A percentile compares a stretch with the other conserved stretches of the same genome.
Conservation (phyloP, 2,797 vertebrate species). For the Chaetophractus vellerosus region DNA sequence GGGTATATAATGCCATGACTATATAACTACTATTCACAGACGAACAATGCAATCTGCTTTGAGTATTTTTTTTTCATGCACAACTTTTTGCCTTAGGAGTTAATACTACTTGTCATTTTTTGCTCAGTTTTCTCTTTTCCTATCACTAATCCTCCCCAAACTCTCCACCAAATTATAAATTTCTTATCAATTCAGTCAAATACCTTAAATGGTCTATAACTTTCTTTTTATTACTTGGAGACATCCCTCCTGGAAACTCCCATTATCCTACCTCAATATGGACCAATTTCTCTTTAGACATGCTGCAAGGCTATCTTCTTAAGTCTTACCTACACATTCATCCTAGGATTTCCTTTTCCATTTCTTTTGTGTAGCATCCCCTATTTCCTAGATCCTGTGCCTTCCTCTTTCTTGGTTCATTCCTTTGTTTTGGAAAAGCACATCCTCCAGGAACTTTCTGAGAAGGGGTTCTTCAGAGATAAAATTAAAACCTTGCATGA, state of each 20-base stretch:
- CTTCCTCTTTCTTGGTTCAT: not conserved
- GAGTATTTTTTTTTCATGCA: not conserved
- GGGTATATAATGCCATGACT: not conserved
- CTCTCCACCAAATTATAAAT: not conserved
- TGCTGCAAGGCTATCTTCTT: not conserved
- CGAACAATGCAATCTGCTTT: not conserved
- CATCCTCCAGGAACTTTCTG: not conserved
- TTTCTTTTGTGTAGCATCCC: not conserved
- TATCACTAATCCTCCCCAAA: not conserved
- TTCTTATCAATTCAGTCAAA: not conserved
- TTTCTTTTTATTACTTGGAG: not conserved
- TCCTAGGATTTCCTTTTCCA: not conserved
- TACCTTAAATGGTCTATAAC: not conserved
- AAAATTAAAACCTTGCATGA: not conserved
- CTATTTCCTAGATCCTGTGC: not conserved
- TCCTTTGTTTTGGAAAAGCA: not conserved
- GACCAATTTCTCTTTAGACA: not conserved
- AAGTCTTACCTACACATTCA: not conserved
- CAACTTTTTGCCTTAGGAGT: not conserved
- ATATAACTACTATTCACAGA: not conserved
- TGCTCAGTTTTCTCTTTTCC: not conserved
- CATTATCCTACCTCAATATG: not conserved
- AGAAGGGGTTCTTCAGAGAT: not conserved
- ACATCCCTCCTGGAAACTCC: not conserved
- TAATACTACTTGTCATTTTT: not conserved